Base-by-base conservation (phyloP, 2,888 invertebrate species). In the Ophioninae sp. region DNA sequence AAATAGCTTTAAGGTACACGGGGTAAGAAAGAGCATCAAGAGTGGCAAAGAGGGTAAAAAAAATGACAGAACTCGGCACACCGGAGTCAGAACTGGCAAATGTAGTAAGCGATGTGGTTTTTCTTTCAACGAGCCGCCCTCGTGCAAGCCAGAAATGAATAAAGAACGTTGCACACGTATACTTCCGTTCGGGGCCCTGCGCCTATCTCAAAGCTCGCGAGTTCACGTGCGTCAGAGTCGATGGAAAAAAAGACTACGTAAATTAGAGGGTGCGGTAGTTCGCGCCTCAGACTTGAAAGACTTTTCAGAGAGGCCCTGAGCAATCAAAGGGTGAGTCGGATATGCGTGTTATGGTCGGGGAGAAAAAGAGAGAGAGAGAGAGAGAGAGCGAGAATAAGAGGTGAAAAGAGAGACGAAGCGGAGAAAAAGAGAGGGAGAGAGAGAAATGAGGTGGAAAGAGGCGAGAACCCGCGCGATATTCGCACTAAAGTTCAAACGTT, bases 61-160 rank as follows among this genome's bases (percentile, higher is more conserved):
- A 68, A 59, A 21, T 41, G 79, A n/a, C 17, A 50, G 69, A 76
- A 72, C 68, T 79, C 57, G 64, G 67, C 75, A 20, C 82, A 17
- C 17, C 56, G 80, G 85, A 82, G 80, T 80, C 85, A 86, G 87
- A 79, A 84, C 82, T 85, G 85, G 87, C 86, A 89, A 88, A 88
- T 87, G 85, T 87, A 88, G 89, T 91, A 91, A 92, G 89, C 91
- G 91, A 89, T 92, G 92, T 89, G 92, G 92, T 92, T 92, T 84
- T 84, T 91, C 91, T 91, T 92, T 92, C 90, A 91, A 88, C 85
- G 64, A 80, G 79, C 75, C 76, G 64, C 68, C 83, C 85, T 78
- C 84, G 86, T 69, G 88, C 88, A 89, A 90, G 87, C 85, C 87
- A 88, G 90, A 90, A 50, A 90, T 91, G 91, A 91, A 91, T 91